A percentile compares a stretch with the other conserved stretches of the same genome.
Conservation (phyloP, 2,797 vertebrate species). For the Pterois miles region DNA sequence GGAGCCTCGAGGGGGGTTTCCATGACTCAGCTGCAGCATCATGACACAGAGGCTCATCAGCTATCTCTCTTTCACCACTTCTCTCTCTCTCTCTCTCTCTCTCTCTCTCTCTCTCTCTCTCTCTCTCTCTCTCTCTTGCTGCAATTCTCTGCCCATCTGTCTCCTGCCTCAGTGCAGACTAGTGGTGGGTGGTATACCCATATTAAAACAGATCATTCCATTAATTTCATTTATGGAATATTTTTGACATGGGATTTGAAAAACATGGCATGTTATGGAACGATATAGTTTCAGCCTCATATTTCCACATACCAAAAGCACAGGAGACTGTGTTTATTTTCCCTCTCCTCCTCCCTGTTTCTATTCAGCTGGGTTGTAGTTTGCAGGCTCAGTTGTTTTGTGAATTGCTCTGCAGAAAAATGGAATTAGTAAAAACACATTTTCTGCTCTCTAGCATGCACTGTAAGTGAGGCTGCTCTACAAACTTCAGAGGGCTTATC, state of each 20-base stretch:
- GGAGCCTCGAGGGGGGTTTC: slow-evolving; percentile 28
- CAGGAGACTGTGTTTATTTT: slow-evolving; percentile 5
- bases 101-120: slow-evolving; percentile 12
- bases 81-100: slow-evolving; percentile 6
- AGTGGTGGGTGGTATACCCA: neutral
- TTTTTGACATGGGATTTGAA: neutral
- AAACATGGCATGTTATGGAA: neutral
- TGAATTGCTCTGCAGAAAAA: slow-evolving; percentile 1
- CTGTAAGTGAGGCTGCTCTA: neutral
- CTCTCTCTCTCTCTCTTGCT: neutral
- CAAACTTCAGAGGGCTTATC: neutral
- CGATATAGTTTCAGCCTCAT: neutral
- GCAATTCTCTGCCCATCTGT: slow-evolving; percentile 29
- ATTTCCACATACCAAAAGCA: slow-evolving; percentile 3
- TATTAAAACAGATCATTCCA: slow-evolving; percentile 22
- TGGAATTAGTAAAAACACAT: slow-evolving; percentile 1
- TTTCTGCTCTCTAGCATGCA: neutral
- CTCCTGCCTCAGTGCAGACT: slow-evolving; percentile 7
- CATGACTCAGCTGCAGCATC: slow-evolving; percentile 77
- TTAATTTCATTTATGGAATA: slow-evolving; percentile 7
- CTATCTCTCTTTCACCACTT: slow-evolving; percentile 18
- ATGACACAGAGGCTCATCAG: slow-evolving; percentile 6
- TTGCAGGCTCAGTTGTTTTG: neutral
- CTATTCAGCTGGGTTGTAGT: neutral
- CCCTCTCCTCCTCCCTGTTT: neutral